These are phyloP conservation scores for Drosophila sproati DNA, from an alignment of 1,140 invertebrate species.

Conservation along the genomic window DNA sequence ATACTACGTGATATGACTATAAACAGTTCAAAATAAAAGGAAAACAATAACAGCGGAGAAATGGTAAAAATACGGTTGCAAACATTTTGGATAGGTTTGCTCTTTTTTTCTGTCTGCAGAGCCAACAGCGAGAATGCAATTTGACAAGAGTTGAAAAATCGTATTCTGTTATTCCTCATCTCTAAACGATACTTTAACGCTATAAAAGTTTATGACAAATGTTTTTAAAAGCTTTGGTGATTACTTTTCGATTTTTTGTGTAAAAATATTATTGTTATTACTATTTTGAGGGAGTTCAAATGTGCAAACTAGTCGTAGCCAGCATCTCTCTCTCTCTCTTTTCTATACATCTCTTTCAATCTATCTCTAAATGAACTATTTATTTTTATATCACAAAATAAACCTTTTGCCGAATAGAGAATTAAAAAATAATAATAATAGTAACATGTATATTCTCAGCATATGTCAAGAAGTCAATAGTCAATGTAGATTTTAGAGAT, in stretches of 20 bases:
- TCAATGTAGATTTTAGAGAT: too few species aligned
- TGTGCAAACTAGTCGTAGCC: too few species aligned
- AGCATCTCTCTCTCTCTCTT: too few species aligned
- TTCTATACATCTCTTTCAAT: too few species aligned
- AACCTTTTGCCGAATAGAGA: too few species aligned
- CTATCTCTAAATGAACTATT: too few species aligned
- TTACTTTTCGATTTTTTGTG: not conserved
- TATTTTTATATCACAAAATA: too few species aligned
- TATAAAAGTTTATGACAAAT: not conserved
- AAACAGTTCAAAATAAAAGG: slow-evolving; percentile 49
- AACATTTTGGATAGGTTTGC: slow-evolving; percentile 6
- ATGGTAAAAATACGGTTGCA: slow-evolving; percentile 4
- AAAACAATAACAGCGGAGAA: slow-evolving; percentile 34
- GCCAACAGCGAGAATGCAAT: slow-evolving; percentile 14
- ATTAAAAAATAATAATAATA: too few species aligned
- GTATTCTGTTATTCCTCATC: slow-evolving; percentile 2
- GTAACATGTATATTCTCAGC: too few species aligned
- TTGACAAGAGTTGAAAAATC: slow-evolving; percentile 15
- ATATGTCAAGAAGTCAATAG: too few species aligned
- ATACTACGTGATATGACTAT: slow-evolving; percentile 82
- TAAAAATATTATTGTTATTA: not conserved
- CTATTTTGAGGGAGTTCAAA: not conserved
- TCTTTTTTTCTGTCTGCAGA: not conserved
- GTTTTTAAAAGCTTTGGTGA: not conserved
- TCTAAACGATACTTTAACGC: not conserved